These are phyloP conservation scores for Salpingus planirostris DNA, from an alignment of 2,888 invertebrate species.

Conservation along the genomic window DNA sequence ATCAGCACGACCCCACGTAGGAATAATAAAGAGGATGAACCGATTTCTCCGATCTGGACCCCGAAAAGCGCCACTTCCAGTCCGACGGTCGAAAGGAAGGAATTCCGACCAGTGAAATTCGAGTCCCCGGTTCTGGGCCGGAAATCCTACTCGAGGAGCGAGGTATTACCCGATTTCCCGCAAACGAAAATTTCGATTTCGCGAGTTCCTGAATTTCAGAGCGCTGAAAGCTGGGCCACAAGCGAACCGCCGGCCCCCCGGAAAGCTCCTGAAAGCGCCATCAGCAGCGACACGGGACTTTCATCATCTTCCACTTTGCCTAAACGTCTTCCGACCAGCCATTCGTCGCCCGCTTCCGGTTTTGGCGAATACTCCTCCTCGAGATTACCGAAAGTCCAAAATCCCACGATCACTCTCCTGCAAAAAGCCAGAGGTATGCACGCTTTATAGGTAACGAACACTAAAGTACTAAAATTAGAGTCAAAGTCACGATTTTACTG, in stretches of 20 bases:
- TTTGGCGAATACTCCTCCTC: conserved; percentile 39
- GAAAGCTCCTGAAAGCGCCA: conserved; percentile 22
- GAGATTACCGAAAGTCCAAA: conserved; percentile 68
- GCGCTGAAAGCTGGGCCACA: too few species aligned
- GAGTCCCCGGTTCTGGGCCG: conserved; percentile 55
- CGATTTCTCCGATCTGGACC: conserved; percentile 68
- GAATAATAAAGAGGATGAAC: conserved; percentile 40
- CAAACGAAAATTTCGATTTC: background rate
- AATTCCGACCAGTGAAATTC: conserved; percentile 71
- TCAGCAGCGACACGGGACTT: conserved; percentile 23
- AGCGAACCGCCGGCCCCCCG: conserved; percentile 18
- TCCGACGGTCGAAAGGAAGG: conserved; percentile 64
- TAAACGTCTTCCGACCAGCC: conserved; percentile 46
- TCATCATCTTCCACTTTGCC: conserved; percentile 24
- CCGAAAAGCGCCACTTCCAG: conserved; percentile 64
- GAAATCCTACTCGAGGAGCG: conserved; percentile 23
- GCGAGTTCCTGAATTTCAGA: background rate
- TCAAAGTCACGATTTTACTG: too few species aligned
- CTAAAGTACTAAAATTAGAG: background rate
- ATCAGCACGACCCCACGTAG: background rate
- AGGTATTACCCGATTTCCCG: conserved; percentile 18
- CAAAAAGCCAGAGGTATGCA: conserved; percentile 77
- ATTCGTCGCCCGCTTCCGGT: conserved; percentile 58
- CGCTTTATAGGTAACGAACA: background rate
- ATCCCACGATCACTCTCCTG: conserved; percentile 77